Evolutionary conservation across 2,797 vertebrate genomes (phyloP).

Genomic region (Geotrypetes seraphini): DNA sequence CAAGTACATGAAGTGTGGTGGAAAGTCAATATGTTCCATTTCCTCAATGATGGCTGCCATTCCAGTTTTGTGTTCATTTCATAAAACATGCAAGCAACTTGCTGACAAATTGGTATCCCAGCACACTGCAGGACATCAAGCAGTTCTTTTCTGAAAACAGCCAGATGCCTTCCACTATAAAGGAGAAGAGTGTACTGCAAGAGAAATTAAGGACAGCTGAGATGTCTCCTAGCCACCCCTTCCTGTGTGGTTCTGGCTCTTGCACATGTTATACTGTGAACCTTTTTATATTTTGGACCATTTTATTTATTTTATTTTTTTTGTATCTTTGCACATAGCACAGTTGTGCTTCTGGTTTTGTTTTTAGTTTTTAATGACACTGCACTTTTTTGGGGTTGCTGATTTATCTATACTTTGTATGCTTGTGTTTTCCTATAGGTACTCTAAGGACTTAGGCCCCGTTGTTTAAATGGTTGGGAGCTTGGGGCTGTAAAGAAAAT

Average conservation of each 20-base stretch:
- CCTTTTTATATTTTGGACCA: conserved; percentile 18
- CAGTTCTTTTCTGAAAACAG: conserved; percentile 15
- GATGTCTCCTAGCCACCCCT: conserved; percentile 9
- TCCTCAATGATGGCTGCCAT: conserved; percentile 20
- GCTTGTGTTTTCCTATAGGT: too few species aligned
- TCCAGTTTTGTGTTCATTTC: conserved; percentile 13
- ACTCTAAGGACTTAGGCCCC: too few species aligned
- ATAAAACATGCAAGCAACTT: conserved; percentile 21
- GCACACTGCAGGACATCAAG: conserved; percentile 21
- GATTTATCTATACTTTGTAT: too few species aligned
- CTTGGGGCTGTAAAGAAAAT: conserved; percentile 14
- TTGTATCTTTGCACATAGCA: conserved; percentile 43
- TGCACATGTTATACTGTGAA: conserved; percentile 46
- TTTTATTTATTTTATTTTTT: conserved; percentile 49
- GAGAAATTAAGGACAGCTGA: conserved; percentile 22
- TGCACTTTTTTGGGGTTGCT: conserved; percentile 12
- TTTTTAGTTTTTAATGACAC: too few species aligned
- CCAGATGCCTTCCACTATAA: conserved; percentile 10
- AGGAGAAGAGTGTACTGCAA: too few species aligned
- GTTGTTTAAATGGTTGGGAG: background rate
- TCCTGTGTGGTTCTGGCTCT: too few species aligned
- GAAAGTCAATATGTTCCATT: conserved; percentile 30
- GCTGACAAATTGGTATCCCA: conserved; percentile 8
- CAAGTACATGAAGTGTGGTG: conserved; percentile 28
- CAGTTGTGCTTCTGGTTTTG: conserved; percentile 30